phyloP scores from a whole-genome alignment of 92 coral and sea anemone genomes.

The Porites divaricata region DNA sequence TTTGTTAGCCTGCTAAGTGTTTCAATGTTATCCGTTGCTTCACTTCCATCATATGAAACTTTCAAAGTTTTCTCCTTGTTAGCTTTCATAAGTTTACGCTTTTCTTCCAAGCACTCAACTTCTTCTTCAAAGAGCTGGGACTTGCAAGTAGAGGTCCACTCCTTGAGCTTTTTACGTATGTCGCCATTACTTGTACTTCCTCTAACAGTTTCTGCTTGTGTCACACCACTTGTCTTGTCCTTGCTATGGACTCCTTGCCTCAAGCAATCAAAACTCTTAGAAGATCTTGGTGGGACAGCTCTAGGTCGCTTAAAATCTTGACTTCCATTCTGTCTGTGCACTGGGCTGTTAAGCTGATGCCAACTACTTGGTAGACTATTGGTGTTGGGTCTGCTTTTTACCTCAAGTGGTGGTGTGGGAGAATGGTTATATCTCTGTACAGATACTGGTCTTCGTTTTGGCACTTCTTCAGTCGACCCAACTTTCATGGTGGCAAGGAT shows the following conservation, averaged over 20 bases:
- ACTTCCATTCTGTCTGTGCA: background rate
- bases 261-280: conserved; percentile 70
- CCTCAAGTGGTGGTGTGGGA: background rate
- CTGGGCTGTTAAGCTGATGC: conserved; percentile 13
- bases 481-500: conserved; percentile 42
- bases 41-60: conserved; percentile 69
- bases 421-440: conserved; percentile 33
- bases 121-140: conserved; percentile 69
- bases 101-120: conserved; percentile 67
- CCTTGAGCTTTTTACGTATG: conserved; percentile 28
- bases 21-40: conserved; percentile 65
- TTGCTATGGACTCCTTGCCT: conserved; percentile 23
- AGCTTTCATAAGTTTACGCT: background rate
- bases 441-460: conserved; percentile 28
- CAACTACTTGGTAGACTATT: conserved; percentile 43
- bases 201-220: conserved; percentile 47
- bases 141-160: conserved; percentile 13
- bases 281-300: conserved; percentile 40
- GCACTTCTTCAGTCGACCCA: conserved; percentile 23
- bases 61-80: conserved; percentile 33
- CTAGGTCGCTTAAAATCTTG: conserved; percentile 10
- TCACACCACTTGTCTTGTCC: conserved; percentile 13
- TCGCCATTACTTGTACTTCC: conserved; percentile 30
- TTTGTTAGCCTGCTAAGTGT: conserved; percentile 46
- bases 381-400: background rate